These are phyloP conservation scores for Taeniopygia guttata DNA, from an alignment of 2,797 vertebrate species.

Conservation along the genomic window DNA sequence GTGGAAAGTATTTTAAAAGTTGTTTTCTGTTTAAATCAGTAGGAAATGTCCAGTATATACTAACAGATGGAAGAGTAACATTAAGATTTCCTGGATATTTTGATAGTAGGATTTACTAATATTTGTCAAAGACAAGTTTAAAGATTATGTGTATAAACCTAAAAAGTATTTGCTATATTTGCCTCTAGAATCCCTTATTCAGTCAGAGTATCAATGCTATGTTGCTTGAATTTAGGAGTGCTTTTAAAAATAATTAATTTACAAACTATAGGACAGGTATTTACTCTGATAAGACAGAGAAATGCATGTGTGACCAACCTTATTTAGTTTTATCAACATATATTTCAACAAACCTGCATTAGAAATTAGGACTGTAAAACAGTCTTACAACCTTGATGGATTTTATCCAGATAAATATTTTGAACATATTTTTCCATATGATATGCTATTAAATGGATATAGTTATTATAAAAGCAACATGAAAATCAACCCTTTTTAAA, in stretches of 20 bases:
- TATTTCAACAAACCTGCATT: background rate
- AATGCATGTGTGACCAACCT: background rate
- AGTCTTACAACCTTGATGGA: rapidly evolving
- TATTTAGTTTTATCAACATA: background rate
- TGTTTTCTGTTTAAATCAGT: background rate
- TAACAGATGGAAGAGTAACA: background rate
- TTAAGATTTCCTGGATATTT: background rate
- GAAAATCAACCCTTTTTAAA: background rate
- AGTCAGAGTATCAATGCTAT: background rate
- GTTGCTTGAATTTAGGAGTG: background rate
- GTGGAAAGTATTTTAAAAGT: background rate
- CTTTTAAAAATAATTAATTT: background rate
- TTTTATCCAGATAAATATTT: background rate
- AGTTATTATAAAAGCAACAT: background rate
- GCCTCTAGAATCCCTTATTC: background rate
- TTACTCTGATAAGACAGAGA: background rate
- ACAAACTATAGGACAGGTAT: rapidly evolving
- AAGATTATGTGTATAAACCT: background rate
- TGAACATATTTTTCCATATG: background rate
- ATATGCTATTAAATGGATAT: background rate
- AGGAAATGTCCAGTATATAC: background rate
- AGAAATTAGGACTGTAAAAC: background rate
- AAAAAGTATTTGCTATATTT: background rate
- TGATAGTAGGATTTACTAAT: background rate
- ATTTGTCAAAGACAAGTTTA: background rate